These are phyloP conservation scores for Euleptes europaea DNA, from an alignment of 2,113 vertebrate genomes.

Conservation along the genomic window DNA sequence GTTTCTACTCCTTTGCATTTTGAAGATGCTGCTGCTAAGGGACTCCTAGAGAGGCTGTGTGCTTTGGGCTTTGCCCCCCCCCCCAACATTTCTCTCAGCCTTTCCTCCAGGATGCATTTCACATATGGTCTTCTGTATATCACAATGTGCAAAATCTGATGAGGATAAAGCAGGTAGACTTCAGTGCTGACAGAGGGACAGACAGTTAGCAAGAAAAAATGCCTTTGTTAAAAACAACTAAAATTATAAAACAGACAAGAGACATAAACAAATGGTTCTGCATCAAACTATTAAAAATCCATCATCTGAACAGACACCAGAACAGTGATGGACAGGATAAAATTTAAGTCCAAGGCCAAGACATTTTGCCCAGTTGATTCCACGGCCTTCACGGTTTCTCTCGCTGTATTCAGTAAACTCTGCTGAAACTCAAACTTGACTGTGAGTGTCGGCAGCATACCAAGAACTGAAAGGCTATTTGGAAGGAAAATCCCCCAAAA, in stretches of 20 bases:
- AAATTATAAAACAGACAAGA: background rate
- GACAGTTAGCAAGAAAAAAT: background rate
- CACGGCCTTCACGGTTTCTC: background rate
- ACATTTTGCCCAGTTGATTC: background rate
- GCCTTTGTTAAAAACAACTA: background rate
- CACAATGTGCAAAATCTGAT: background rate
- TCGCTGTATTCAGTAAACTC: background rate
- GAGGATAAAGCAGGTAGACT: background rate
- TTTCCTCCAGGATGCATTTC: background rate
- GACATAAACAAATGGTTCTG: background rate
- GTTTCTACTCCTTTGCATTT: background rate
- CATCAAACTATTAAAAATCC: background rate
- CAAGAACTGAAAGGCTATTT: background rate
- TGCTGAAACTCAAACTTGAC: background rate
- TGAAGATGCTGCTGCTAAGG: constrained; percentile 14
- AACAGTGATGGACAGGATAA: background rate
- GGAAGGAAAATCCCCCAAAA: background rate
- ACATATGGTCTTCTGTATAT: background rate
- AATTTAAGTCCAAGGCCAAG: constrained; percentile 3
- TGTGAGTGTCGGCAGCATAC: background rate
- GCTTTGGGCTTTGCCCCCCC: background rate
- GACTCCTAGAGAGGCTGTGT: background rate
- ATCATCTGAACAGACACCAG: background rate
- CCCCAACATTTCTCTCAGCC: background rate
- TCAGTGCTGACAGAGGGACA: background rate